These are phyloP conservation scores for Ammodytes dubius DNA, from an alignment of 2,113 vertebrate genomes.

Conservation along the genomic window DNA sequence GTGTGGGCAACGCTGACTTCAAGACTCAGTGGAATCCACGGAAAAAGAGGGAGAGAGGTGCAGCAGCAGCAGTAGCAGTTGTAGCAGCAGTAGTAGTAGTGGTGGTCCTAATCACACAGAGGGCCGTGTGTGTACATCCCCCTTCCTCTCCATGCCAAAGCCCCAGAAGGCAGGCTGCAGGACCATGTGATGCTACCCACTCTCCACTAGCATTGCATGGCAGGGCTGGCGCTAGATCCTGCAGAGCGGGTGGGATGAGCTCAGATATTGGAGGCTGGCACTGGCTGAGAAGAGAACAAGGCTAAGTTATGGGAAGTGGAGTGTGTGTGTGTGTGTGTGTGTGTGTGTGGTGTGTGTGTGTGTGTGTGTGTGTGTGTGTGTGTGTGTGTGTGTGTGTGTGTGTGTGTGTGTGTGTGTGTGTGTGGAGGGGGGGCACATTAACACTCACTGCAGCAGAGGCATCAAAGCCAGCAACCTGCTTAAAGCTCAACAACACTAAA, in stretches of 20 bases:
- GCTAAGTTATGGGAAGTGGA: conserved; percentile 61
- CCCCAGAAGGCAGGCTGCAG: conserved; percentile 66
- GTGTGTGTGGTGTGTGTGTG: too few species aligned
- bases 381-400: background rate
- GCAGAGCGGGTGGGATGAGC: conserved; percentile 71
- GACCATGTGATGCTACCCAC: conserved; percentile 80
- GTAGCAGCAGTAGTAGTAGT: conserved; percentile 23
- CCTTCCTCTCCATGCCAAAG: conserved; percentile 54
- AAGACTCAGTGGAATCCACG: conserved; percentile 50
- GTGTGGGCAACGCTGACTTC: conserved; percentile 65
- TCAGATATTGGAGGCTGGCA: conserved; percentile 78
- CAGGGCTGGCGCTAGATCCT: conserved; percentile 66
- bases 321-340: too few species aligned
- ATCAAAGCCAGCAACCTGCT: conserved; percentile 56
- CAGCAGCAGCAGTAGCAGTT: conserved; percentile 35
- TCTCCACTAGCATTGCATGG: conserved; percentile 64
- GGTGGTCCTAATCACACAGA: conserved; percentile 54
- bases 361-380: background rate
- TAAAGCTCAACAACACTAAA: conserved; percentile 51
- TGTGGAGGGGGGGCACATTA: conserved; percentile 18
- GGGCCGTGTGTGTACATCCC: conserved; percentile 21
- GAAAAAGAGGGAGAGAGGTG: conserved; percentile 44
- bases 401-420: too few species aligned
- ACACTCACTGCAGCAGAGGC: conserved; percentile 57
- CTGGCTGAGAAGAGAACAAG: conserved; percentile 73